A percentile compares a stretch with the other conserved stretches of the same genome.
These are phyloP conservation scores for Maconellicoccus hirsutus DNA, from an alignment of 1,140 invertebrate genomes.

Conservation along the genomic window DNA sequence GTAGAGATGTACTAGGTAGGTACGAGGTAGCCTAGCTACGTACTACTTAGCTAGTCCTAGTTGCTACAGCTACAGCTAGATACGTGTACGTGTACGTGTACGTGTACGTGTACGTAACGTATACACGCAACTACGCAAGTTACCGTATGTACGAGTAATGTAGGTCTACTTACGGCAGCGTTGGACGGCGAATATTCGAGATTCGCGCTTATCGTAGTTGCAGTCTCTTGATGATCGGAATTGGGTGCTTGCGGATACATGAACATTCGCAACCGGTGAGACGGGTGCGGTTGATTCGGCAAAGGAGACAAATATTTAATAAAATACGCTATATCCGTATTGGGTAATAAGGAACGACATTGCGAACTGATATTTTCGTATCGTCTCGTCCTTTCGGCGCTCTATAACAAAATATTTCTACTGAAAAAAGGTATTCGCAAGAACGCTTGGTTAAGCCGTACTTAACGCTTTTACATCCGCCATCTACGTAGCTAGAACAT, in stretches of 20 bases:
- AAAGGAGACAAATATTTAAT: constrained; percentile 46
- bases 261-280: constrained; percentile 47
- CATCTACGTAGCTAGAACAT: too few species aligned
- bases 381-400: constrained; percentile 57
- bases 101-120: too few species aligned
- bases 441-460: too few species aligned
- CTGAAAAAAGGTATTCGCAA: too few species aligned
- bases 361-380: constrained; percentile 60
- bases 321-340: constrained; percentile 57
- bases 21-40: too few species aligned
- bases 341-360: constrained; percentile 54
- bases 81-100: too few species aligned
- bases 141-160: too few species aligned
- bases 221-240: background rate
- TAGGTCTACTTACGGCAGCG: background rate
- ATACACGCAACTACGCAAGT: too few species aligned
- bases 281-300: constrained; percentile 43
- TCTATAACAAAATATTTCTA: constrained; percentile 39
- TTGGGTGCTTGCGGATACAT: constrained; percentile 44
- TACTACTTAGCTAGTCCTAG: too few species aligned
- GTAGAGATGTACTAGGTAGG: too few species aligned
- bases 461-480: too few species aligned
- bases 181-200: background rate
- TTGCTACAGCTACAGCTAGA: too few species aligned
- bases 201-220: background rate